Base-by-base conservation (phyloP, 2,113 vertebrate genomes). In the Nycticryphes semicollaris region DNA sequence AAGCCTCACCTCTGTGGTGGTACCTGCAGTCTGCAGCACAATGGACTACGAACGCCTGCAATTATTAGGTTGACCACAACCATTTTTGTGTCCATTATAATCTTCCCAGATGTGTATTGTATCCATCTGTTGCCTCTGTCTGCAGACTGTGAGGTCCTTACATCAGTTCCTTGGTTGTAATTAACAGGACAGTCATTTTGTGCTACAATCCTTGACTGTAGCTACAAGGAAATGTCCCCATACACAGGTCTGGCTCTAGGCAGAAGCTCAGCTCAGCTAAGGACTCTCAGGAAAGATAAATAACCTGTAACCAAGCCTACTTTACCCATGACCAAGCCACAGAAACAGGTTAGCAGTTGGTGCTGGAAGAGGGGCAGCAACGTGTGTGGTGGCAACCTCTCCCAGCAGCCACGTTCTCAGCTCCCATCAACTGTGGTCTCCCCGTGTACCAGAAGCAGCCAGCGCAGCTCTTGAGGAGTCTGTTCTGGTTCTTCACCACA, bases 381-480 rank as follows among this genome's bases (percentile, higher is more conserved):
- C 2, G 4, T 59, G 51, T 75, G 59, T 23, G 57, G 23, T 53
- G 76, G 39, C 80, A 80, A 33, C 30, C 13, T 47, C 20, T 64
- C 28, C 59, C 33, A 41, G 35, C 39, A 84, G 33, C 35, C 64
- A 8, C 1, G 0, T n/a, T 33, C 41, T 53, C 64, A 43, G 33
- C n/a, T 81, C 56, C 68, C 47, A 21, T 7, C 0, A 0, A 1
- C 37, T 41, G 19, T 84, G 60, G 73, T 89, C 39, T 69, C 41
- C 68, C 15, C 24, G 1, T 10, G 19, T 31, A 95, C 54, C 64
- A 94, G 84, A 84, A 84, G 37, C 31, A 90, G 35, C 45, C 83
- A 96, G 72, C 33, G 81, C 81, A 87, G 81, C 31, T 94, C 45
- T 45, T 84, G 60, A 89, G 56, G 50, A 89, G 22, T 79, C 74